These are phyloP conservation scores for Rhingia campestris DNA, from an alignment of 2,888 invertebrate genomes.

Conservation along the genomic window DNA sequence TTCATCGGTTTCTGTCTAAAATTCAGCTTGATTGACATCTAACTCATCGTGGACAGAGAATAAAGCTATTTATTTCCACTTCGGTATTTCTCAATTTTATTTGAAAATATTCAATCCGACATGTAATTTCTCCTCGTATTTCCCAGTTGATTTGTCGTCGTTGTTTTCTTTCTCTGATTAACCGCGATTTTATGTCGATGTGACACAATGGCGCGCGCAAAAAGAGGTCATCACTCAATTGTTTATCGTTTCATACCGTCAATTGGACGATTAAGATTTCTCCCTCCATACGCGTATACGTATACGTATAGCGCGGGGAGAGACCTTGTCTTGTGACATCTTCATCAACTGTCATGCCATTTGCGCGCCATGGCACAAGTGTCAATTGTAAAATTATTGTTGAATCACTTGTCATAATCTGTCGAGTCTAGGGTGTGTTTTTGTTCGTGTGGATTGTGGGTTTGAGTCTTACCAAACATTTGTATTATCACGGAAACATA, in stretches of 20 bases:
- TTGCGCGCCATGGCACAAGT: conserved; percentile 3
- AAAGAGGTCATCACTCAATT: conserved; percentile 66
- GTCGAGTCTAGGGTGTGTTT: too few species aligned
- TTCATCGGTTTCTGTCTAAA: too few species aligned
- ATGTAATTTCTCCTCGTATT: conserved; percentile 35
- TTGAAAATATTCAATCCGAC: conserved; percentile 36
- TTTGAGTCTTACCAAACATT: conserved; percentile 4
- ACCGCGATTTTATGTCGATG: conserved; percentile 8
- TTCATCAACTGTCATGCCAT: conserved; percentile 42
- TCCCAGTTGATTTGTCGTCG: conserved; percentile 31
- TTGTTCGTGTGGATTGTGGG: too few species aligned
- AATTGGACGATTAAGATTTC: conserved; percentile 59
- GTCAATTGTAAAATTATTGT: conserved; percentile 43
- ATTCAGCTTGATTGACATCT: conserved; percentile 14
- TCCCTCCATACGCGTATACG: conserved; percentile 14
- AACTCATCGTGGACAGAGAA: neutral
- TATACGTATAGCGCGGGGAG: neutral
- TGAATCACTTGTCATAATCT: conserved; percentile 6
- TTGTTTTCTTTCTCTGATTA: neutral
- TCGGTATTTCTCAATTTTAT: conserved; percentile 11
- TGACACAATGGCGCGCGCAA: conserved; percentile 45
- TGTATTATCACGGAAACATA: conserved; percentile 40
- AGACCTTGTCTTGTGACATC: conserved; percentile 41
- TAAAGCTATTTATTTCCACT: conserved; percentile 1
- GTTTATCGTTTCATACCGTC: conserved; percentile 39